Percentiles rank a stretch among this genome's conserved stretches.
These are phyloP conservation scores for Epiperipatus broadwayi DNA, from an alignment of 2,888 invertebrate species.

Conservation along the genomic window DNA sequence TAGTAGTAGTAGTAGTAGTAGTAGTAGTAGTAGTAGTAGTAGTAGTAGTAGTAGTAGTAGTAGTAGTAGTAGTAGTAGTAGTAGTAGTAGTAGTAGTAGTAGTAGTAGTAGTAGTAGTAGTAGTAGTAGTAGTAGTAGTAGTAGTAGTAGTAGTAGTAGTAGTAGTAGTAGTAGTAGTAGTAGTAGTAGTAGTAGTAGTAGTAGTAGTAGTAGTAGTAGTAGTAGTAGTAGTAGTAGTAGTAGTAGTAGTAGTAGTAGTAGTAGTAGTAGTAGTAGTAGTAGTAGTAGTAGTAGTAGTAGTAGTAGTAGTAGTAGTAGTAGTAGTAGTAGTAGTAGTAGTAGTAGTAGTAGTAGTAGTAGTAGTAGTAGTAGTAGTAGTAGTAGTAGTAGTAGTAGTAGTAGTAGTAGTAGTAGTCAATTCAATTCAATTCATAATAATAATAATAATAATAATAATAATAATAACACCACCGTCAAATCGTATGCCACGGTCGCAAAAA, in stretches of 20 bases:
- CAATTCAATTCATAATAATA: too few species aligned
- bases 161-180: constrained; percentile 3
- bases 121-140: constrained; percentile 3
- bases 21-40: constrained; percentile 3
- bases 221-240: constrained; percentile 3
- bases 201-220: constrained; percentile 3
- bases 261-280: constrained; percentile 3
- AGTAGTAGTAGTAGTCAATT: too few species aligned
- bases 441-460: too few species aligned
- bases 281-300: constrained; percentile 3
- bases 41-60: constrained; percentile 14
- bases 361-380: constrained; percentile 3
- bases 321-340: constrained; percentile 1
- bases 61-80: constrained; percentile 10
- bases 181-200: constrained; percentile 3
- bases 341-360: constrained; percentile 3
- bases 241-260: constrained; percentile 3
- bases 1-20: constrained; percentile 1
- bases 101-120: constrained; percentile 3
- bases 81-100: constrained; percentile 3
- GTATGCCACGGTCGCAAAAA: too few species aligned
- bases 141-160: constrained; percentile 3
- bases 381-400: constrained; percentile 3
- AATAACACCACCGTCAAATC: not conserved
- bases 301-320: constrained; percentile 3